Base-by-base conservation (phyloP, 2,797 vertebrate genomes). In the Schizopygopsis pylzovi region DNA sequence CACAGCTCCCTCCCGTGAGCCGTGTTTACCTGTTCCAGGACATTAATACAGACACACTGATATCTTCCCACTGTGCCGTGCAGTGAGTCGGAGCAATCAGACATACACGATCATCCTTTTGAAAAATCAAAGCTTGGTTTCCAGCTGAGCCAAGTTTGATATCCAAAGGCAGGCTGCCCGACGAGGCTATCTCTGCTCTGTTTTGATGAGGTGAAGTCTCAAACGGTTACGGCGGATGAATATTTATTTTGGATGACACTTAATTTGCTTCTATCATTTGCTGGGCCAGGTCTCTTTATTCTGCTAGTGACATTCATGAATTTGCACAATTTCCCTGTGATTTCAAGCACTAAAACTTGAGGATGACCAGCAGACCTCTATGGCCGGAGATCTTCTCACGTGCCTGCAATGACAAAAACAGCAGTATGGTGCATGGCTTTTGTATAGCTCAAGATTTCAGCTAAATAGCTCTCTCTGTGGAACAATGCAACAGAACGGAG, bases 71-170 rank as follows among this genome's bases (percentile, higher is more conserved):
- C 61, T 68, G 33, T 54, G 75, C 72, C 22, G 54, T 59, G 71
- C 85, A 52, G 70, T 45, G 82, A 84, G 82, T 67, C 79, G 75
- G 71, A 87, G 83, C 83, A 82, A 85, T 85, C 83, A 78, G 79
- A 85, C 78, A 85, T 52, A 59, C 71, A 71, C 59, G 63, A 85
- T 85, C 80, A 77, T 85, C 75, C 65, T 70, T 81, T 75, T 61
- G 56, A 87, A 79, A 87, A 85, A 85, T 87, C 86, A 87, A 79
- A 84, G 82, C 79, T 78, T 45, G 79, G 75, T 67, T 65, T 75
- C 81, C 83, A 68, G 77, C 76, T 72, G 52, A 83, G 75, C 54
- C 56, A 80, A 78, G 45, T 65, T 52, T 83, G 76, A 84, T 83
- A 73, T 80, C 81, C 68, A 79, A 79, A 72, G 71, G 81, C 77